phyloP scores from a whole-genome alignment of 1,140 invertebrate species.

The Antheraea mylitta region DNA sequence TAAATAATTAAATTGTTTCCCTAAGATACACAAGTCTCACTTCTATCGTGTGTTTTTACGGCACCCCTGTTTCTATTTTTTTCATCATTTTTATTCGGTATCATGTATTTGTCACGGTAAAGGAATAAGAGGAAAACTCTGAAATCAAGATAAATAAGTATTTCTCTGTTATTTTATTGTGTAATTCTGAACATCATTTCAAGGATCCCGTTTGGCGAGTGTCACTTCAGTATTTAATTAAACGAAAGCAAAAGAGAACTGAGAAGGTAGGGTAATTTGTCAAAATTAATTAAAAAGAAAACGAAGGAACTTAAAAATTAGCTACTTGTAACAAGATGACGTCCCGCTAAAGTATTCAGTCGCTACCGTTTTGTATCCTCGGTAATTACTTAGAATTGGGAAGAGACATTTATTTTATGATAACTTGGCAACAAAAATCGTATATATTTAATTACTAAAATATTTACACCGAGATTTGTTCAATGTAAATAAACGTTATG shows the following conservation, averaged over 20 bases:
- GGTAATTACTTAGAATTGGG: conserved; percentile 1
- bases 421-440: neutral
- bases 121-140: too few relatives aligned
- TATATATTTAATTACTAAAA: neutral
- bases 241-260: conserved; percentile 58
- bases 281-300: conserved; percentile 78
- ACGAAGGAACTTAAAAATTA: conserved; percentile 62
- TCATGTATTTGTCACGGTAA: too few relatives aligned
- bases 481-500: too few relatives aligned
- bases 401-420: conserved; percentile 5
- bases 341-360: conserved; percentile 11
- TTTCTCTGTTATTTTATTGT: too few relatives aligned
- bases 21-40: too few relatives aligned
- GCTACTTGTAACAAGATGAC: conserved; percentile 60
- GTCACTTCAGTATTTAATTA: conserved; percentile 77
- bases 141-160: too few relatives aligned
- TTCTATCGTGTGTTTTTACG: too few relatives aligned
- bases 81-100: too few relatives aligned
- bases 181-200: too few relatives aligned
- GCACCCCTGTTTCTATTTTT: too few relatives aligned
- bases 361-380: conserved; percentile 9
- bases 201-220: conserved; percentile 41
- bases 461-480: neutral
- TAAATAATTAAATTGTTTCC: too few relatives aligned
- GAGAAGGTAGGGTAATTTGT: conserved; percentile 75